Evolutionary conservation across 2,113 vertebrate genomes (phyloP), one percentile per base, ranked within the genome.

Genomic region (Colossoma macropomum): DNA sequence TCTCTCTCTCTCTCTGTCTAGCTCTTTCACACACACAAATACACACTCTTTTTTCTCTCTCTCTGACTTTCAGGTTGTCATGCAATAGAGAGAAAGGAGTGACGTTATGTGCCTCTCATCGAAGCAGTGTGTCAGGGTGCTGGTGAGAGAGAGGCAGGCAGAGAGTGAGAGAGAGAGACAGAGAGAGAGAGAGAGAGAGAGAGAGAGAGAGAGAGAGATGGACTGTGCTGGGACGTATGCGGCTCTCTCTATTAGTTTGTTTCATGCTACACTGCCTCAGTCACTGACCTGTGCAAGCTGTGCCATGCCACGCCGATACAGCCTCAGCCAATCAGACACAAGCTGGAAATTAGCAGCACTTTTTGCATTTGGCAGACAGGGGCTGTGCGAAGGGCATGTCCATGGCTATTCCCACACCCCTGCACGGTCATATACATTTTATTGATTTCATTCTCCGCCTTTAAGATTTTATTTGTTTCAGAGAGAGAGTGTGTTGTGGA

Each of bases 201-300:
- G 76, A 66, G 62, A 16, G 77, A 10, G n/a, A 52, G 74, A 50
- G 11, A 1, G 81, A 68, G 60, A 11, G 38, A 66, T 32, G 25
- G 80, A 75, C 63, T 76, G 63, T 13, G 23, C 60, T 28, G 30
- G 62, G 34, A 96, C 94, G 96, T 97, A 96, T 96, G 96, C 97
- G 96, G 94, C 95, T 96, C 97, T 98, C 97, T 97, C 97, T 98
- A 98, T 99, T 98, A 98, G 97, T 97, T 98, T 97, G 97, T 96
- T 98, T 98, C 97, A 99, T 95, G 97, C 95, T 97, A 96, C 95
- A 90, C 93, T 94, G 97, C 96, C 96, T 95, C 95, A 96, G 94
- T 95, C 96, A 95, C 94, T 99, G 97, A 98, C 97, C 97, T 98
- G 97, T 96, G 95, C 95, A 95, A 92, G 89, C 94, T 93, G 87